Percentiles rank a stretch among this genome's conserved stretches.
Conservation (phyloP, 2,113 vertebrate genomes). For the Labrus mixtus region DNA sequence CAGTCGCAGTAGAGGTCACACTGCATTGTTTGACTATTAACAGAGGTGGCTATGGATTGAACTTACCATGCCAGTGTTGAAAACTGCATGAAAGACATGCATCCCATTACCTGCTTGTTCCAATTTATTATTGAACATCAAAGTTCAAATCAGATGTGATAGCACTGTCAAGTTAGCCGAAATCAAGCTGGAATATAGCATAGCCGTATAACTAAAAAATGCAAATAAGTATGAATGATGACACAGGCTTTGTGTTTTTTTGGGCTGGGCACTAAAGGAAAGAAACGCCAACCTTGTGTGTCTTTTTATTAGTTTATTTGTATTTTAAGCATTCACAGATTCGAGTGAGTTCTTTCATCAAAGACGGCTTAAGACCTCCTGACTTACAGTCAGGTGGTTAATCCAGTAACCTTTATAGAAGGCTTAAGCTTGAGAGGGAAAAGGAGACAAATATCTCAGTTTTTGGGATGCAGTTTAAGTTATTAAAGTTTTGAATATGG, state of each 20-base stretch:
- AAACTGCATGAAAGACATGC: slow-evolving; percentile 48
- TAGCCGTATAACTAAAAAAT: not conserved
- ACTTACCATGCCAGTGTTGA: slow-evolving; percentile 12
- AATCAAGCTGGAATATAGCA: not conserved
- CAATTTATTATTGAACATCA: not conserved
- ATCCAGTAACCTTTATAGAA: not conserved
- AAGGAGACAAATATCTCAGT: slow-evolving; percentile 14
- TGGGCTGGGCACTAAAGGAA: not conserved
- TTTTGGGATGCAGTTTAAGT: slow-evolving; percentile 40
- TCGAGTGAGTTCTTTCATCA: not conserved
- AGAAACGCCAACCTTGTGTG: not conserved
- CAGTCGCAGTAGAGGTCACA: slow-evolving; percentile 37
- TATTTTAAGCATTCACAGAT: not conserved
- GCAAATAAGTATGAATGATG: not conserved
- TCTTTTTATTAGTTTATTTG: not conserved
- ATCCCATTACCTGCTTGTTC: slow-evolving; percentile 8
- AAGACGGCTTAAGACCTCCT: not conserved
- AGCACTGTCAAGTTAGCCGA: slow-evolving; percentile 1
- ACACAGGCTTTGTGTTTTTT: not conserved
- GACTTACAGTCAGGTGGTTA: not conserved
- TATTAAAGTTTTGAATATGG: slow-evolving; percentile 10
- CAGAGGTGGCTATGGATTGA: slow-evolving; percentile 17
- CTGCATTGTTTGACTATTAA: slow-evolving; percentile 24
- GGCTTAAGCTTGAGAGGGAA: not conserved
- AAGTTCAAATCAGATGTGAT: slow-evolving; percentile 25